Percentiles rank a stretch among this genome's conserved stretches.
These are phyloP conservation scores for Nysson spinosus DNA, from an alignment of 2,888 invertebrate genomes.

Conservation along the genomic window DNA sequence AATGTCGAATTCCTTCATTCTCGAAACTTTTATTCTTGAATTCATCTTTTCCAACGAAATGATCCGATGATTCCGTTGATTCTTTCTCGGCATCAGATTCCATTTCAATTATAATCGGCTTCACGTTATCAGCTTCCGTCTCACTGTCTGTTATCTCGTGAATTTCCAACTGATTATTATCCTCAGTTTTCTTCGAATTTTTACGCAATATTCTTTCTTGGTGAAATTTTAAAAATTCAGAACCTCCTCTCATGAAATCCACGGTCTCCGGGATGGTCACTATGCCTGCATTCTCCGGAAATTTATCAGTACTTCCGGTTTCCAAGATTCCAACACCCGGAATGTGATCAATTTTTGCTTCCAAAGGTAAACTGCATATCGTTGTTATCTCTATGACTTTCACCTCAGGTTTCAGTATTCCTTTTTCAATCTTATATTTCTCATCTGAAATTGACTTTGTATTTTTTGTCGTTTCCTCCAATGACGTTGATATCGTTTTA, in stretches of 20 bases:
- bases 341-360: conserved; percentile 68
- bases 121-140: conserved; percentile 58
- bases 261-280: conserved; percentile 69
- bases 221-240: conserved; percentile 48
- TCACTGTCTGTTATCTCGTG: conserved; percentile 72
- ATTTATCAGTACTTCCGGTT: conserved; percentile 30
- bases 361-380: conserved; percentile 64
- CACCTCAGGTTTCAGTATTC: conserved; percentile 47
- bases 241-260: conserved; percentile 62
- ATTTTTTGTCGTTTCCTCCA: background rate
- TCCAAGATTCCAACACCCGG: conserved; percentile 71
- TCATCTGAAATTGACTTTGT: conserved; percentile 42
- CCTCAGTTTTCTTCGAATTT: background rate
- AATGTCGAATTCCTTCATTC: conserved; percentile 23
- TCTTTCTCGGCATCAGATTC: conserved; percentile 83
- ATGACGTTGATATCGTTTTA: too few relatives aligned
- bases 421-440: conserved; percentile 60
- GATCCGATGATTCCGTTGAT: background rate
- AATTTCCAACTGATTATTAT: conserved; percentile 63
- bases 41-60: background rate
- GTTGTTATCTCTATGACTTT: conserved; percentile 68
- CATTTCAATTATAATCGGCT: conserved; percentile 81
- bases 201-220: too few relatives aligned
- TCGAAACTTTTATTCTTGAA: background rate
- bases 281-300: conserved; percentile 17